phyloP scores from a whole-genome alignment of 1,140 invertebrate genomes.

The Drosophila parvula region DNA sequence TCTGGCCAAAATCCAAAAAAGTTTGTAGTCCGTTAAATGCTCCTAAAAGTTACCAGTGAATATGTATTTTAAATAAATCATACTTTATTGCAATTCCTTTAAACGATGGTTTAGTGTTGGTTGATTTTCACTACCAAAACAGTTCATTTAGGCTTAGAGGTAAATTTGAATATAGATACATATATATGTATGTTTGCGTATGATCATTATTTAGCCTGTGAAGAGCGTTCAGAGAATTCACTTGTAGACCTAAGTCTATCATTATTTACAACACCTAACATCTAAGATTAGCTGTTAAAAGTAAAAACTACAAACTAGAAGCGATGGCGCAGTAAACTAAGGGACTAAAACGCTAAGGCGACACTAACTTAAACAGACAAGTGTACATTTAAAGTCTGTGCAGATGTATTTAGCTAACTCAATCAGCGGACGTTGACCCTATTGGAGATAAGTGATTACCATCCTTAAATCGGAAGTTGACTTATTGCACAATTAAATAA shows the following conservation, averaged over 20 bases:
- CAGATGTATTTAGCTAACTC: slow-evolving; percentile 6
- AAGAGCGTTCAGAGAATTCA: slow-evolving; percentile 50
- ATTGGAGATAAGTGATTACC: not conserved
- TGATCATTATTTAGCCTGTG: slow-evolving; percentile 37
- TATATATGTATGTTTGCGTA: slow-evolving; percentile 20
- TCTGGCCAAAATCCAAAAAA: not conserved
- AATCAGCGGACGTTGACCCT: slow-evolving; percentile 10
- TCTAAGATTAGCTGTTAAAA: slow-evolving; percentile 14
- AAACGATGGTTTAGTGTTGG: slow-evolving; percentile 24
- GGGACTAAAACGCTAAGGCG: slow-evolving; percentile 41
- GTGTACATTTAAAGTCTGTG: slow-evolving; percentile 45
- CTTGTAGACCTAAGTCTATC: slow-evolving; percentile 35
- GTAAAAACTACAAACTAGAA: slow-evolving; percentile 32
- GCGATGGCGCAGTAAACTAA: slow-evolving; percentile 40
- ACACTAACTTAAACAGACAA: slow-evolving; percentile 28
- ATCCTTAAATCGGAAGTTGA: no score
- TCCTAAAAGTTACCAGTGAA: slow-evolving; percentile 17
- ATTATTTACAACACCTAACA: slow-evolving; percentile 57
- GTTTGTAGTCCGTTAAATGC: not conserved
- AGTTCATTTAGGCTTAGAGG: slow-evolving; percentile 8
- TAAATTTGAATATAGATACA: not conserved
- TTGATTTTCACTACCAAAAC: slow-evolving; percentile 23
- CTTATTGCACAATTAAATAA: slow-evolving; percentile 36
- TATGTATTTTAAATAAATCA: slow-evolving; percentile 47
- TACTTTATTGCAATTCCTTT: slow-evolving; percentile 61